phyloP scores from a whole-genome alignment of 2,888 invertebrate species.

The Pomacea canaliculata region DNA sequence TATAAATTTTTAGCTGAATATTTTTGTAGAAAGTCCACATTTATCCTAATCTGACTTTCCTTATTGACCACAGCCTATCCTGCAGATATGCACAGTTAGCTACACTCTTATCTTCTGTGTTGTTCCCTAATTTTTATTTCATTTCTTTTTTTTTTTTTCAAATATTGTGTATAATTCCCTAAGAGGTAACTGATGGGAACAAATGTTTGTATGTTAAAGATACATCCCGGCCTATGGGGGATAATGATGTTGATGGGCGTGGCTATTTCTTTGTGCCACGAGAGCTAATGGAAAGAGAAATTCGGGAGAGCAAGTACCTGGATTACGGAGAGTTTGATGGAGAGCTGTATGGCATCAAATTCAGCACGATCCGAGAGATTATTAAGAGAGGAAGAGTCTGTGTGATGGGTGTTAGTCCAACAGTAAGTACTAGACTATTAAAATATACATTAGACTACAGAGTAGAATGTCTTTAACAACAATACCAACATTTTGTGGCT shows the following conservation, averaged over 20 bases:
- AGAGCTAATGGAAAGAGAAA: slow-evolving; percentile 94
- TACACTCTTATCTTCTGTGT: no score
- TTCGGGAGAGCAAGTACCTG: slow-evolving; percentile 91
- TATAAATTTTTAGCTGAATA: no score
- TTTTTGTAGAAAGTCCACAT: no score
- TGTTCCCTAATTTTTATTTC: no score
- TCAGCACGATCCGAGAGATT: slow-evolving; percentile 93
- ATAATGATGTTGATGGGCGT: slow-evolving; percentile 94
- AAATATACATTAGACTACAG: neutral
- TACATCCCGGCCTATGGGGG: slow-evolving; percentile 92
- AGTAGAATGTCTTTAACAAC: no score
- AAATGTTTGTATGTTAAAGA: slow-evolving; percentile 74
- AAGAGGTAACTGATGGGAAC: no score
- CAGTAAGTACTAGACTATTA: slow-evolving; percentile 57
- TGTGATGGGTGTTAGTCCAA: slow-evolving; percentile 94
- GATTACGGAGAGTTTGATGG: slow-evolving; percentile 98
- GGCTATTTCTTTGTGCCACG: slow-evolving; percentile 97
- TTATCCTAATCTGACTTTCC: no score
- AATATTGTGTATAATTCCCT: no score
- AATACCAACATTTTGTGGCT: no score
- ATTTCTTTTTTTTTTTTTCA: neutral
- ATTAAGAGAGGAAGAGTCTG: slow-evolving; percentile 97
- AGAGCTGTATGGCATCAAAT: slow-evolving; percentile 94
- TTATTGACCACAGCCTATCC: no score
- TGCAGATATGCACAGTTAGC: no score